Evolutionary conservation across 2,888 invertebrate genomes (phyloP).

Genomic region (Acanthosepion pharaonis): DNA sequence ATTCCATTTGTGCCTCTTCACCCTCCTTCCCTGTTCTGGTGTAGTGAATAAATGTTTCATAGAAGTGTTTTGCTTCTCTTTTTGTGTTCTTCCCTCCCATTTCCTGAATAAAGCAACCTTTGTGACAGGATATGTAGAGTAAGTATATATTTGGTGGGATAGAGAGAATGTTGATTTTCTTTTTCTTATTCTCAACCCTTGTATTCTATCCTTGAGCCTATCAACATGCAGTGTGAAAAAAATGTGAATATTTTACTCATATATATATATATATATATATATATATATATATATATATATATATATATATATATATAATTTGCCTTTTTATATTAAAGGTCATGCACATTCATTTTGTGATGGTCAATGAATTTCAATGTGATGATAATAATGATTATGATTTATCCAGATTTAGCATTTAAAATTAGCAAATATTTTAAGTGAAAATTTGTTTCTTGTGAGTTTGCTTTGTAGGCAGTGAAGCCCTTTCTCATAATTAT

Average conservation of each 20-base stretch:
- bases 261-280: no score
- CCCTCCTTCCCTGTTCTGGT: no score
- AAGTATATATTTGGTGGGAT: not conserved
- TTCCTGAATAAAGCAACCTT: not conserved
- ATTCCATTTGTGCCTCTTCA: not conserved
- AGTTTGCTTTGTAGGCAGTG: not conserved
- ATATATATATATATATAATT: not conserved
- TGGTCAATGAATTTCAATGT: not conserved
- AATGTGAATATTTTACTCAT: not conserved
- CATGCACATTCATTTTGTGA: not conserved
- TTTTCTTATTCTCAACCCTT: not conserved
- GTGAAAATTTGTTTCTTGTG: not conserved
- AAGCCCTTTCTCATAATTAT: not conserved
- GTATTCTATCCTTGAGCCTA: not conserved
- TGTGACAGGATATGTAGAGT: not conserved
- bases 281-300: no score
- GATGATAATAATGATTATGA: not conserved
- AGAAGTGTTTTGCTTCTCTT: not conserved
- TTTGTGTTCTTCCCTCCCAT: not conserved
- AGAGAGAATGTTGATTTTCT: not conserved
- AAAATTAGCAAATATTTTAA: not conserved
- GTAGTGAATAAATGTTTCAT: not conserved
- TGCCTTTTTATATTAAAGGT: not conserved
- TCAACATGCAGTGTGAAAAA: constrained; percentile 17
- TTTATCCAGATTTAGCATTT: not conserved